A percentile compares a stretch with the other conserved stretches of the same genome.
phyloP scores from a whole-genome alignment of 1,140 invertebrate genomes.

The Caenorhabditis brenneri region DNA sequence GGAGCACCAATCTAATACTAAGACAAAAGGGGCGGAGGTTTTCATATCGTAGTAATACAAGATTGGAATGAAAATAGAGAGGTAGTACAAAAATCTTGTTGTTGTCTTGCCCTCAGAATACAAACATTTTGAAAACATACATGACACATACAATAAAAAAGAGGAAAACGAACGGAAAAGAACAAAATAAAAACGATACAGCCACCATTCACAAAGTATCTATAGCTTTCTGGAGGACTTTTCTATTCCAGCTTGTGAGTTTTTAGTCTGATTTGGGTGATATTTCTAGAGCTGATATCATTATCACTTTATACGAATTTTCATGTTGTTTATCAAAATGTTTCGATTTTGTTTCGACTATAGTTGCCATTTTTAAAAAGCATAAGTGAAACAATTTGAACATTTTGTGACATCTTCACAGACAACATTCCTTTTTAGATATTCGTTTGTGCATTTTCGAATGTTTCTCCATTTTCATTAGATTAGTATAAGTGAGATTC shows the following conservation, averaged over 20 bases:
- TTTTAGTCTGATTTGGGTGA: background rate
- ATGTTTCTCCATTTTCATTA: background rate
- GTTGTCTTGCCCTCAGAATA: constrained; percentile 19
- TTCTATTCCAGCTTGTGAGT: too few species aligned
- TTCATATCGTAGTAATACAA: constrained; percentile 13
- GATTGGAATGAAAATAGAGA: background rate
- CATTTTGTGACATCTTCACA: too few species aligned
- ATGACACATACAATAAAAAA: constrained; percentile 33
- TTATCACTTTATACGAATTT: too few species aligned
- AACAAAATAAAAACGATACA: constrained; percentile 30
- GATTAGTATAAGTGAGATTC: background rate
- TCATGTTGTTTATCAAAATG: too few species aligned
- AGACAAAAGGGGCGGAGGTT: background rate
- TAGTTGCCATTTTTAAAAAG: too few species aligned
- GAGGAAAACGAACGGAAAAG: constrained; percentile 51
- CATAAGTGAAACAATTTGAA: too few species aligned
- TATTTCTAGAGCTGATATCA: too few species aligned
- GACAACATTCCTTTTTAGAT: too few species aligned
- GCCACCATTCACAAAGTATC: background rate
- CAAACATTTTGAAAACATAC: constrained; percentile 13
- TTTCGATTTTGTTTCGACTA: too few species aligned
- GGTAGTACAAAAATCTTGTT: constrained; percentile 35
- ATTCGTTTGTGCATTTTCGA: background rate
- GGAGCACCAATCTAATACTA: background rate
- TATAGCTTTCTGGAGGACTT: background rate